Evolutionary conservation across 1,140 invertebrate genomes (phyloP).

Genomic region (Trinorchestia longiramus): DNA sequence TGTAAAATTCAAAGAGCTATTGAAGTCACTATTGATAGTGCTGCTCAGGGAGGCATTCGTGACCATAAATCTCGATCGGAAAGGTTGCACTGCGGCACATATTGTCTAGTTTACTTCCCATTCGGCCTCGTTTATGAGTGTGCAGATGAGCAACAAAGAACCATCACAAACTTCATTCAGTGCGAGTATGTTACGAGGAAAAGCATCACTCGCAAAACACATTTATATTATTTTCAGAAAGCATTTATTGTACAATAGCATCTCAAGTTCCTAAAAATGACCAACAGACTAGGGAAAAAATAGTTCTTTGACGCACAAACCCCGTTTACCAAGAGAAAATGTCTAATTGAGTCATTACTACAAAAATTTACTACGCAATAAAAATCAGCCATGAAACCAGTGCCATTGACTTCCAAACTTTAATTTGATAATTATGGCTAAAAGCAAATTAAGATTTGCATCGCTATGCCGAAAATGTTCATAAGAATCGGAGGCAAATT

Average conservation of each 20-base stretch:
- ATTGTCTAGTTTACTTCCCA: not conserved
- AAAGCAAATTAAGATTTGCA: not conserved
- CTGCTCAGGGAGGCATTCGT: not conserved
- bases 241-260: too few species aligned
- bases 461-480: too few species aligned
- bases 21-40: constrained; percentile 32
- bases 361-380: too few species aligned
- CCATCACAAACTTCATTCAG: not conserved
- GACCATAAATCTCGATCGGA: not conserved
- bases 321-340: not conserved
- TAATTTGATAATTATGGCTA: not conserved
- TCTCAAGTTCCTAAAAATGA: not conserved
- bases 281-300: not conserved
- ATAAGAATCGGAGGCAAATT: too few species aligned
- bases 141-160: not conserved
- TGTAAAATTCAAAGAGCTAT: constrained; percentile 18
- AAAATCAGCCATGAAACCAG: too few species aligned
- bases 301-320: not conserved
- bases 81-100: not conserved
- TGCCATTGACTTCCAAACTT: too few species aligned
- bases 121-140: not conserved
- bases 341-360: not conserved
- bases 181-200: not conserved
- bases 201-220: too few species aligned
- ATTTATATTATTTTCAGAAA: too few species aligned